Conservation (phyloP, 2,888 invertebrate genomes). For the Tricholauxania praeusta region DNA sequence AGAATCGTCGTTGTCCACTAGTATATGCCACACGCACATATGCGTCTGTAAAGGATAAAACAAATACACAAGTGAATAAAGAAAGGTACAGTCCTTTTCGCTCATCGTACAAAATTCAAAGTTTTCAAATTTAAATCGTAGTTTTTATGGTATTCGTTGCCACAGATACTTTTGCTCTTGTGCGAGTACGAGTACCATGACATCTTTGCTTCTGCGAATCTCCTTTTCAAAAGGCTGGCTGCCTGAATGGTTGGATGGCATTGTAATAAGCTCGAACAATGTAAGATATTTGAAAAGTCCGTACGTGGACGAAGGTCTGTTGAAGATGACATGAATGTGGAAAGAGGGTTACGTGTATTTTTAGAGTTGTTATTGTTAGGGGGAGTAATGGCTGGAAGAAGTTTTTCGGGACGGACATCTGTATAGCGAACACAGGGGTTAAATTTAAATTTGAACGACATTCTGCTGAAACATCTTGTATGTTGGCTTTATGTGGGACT, state of each 20-base stretch:
- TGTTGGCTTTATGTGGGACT: not conserved
- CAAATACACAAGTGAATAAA: too few relatives aligned
- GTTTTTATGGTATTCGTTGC: too few relatives aligned
- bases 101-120: too few relatives aligned
- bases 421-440: slow-evolving; percentile 50
- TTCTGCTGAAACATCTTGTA: slow-evolving; percentile 30
- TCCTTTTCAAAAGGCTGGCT: slow-evolving; percentile 8
- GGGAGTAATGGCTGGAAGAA: too few relatives aligned
- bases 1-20: too few relatives aligned
- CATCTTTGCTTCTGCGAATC: slow-evolving; percentile 30
- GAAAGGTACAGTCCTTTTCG: too few relatives aligned
- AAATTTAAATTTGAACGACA: slow-evolving; percentile 61
- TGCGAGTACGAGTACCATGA: slow-evolving; percentile 35
- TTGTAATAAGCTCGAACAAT: slow-evolving; percentile 51
- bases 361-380: too few relatives aligned
- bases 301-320: slow-evolving; percentile 15
- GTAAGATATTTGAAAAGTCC: slow-evolving; percentile 19
- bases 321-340: slow-evolving; percentile 2
- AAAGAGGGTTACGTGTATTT: too few relatives aligned
- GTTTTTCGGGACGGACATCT: too few relatives aligned
- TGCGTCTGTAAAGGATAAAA: too few relatives aligned
- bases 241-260: slow-evolving; percentile 15
- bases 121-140: too few relatives aligned
- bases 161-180: slow-evolving; percentile 22
- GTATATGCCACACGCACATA: too few relatives aligned